Evolutionary conservation across 2,113 vertebrate genomes (phyloP), one percentile per base, ranked within the genome.

Genomic region (Hemibagrus wyckioides): DNA sequence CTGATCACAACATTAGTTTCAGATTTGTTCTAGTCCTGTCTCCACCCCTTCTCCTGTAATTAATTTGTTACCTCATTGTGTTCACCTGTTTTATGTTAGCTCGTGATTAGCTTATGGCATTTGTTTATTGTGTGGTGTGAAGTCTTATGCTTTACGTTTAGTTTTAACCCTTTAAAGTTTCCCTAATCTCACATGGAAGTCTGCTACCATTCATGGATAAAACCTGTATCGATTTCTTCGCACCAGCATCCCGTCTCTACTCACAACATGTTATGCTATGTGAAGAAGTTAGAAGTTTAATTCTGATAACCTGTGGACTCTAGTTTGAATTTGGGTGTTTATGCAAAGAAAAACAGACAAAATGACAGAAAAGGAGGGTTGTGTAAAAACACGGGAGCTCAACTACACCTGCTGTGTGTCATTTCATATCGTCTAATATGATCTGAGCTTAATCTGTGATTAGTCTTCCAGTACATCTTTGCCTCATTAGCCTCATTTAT

Each of bases 361-460:
- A n/a, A 6, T 14, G 2, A n/a, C 6, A 71, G 30, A 25, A 71
- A 44, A 67, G 41, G 15, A 14, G 61, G 36, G n/a, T 23, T 11
- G 48, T 11, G 61, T 63, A 50, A 54, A 73, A 65, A 63, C 14
- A 33, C 52, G 33, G 10, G n/a, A 67, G 81, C 48, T 14, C 14
- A 52, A 67, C 39, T 9, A 13, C 90, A 92, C 76, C 76, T 80
- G 76, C 76, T 86, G 76, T 67, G 73, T 77, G 54, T 61, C 30
- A 69, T 73, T 86, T 81, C 36, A 33, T 71, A 67, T 54, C 52
- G 23, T 80, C 23, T 71, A 71, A 82, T 82, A 36, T 57, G 23
- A 59, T 82, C 50, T 48, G 63, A 48, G 63, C 44, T 86, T 65
- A 82, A 82, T 57, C 33, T 41, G 33, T 11, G 6, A 81, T 86